Evolutionary conservation across 2,888 invertebrate species (phyloP).

Genomic region (Caenorhabditis plicata): DNA sequence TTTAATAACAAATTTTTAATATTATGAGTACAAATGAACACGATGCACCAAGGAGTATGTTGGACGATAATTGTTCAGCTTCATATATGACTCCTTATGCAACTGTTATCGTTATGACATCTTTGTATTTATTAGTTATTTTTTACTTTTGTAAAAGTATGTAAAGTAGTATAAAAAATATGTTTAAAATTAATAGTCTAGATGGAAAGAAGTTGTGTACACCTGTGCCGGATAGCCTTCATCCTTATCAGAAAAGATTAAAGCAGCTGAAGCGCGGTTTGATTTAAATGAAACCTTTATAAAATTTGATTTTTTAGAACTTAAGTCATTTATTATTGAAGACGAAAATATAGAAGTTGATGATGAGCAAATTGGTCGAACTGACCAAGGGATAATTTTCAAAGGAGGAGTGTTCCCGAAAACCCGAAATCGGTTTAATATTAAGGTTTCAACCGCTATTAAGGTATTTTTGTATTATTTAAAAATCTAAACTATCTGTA

Average conservation of each 20-base stretch:
- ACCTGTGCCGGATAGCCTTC: constrained; percentile 57
- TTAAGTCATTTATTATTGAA: constrained; percentile 55
- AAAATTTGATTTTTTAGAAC: constrained; percentile 30
- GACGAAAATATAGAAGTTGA: constrained; percentile 62
- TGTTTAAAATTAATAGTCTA: constrained; percentile 17
- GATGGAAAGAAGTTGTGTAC: constrained; percentile 60
- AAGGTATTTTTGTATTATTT: constrained; percentile 48
- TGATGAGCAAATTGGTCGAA: constrained; percentile 60
- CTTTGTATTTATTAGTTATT: constrained; percentile 50
- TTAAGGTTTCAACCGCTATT: constrained; percentile 59
- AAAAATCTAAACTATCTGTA: too few relatives aligned
- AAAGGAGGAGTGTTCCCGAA: constrained; percentile 59
- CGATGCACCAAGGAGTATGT: too few relatives aligned
- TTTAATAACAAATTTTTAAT: too few relatives aligned
- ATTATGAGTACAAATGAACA: too few relatives aligned
- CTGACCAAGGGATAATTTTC: constrained; percentile 62
- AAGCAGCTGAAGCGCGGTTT: constrained; percentile 52
- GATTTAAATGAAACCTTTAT: neutral
- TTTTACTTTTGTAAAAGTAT: constrained; percentile 45
- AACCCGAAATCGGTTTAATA: constrained; percentile 57
- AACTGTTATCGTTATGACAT: constrained; percentile 55
- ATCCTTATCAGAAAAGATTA: constrained; percentile 54
- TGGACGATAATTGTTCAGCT: constrained; percentile 37
- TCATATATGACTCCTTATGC: constrained; percentile 62
- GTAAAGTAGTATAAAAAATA: neutral